These are phyloP conservation scores for Craniophora ligustri DNA, from an alignment of 2,888 invertebrate species.

Conservation along the genomic window DNA sequence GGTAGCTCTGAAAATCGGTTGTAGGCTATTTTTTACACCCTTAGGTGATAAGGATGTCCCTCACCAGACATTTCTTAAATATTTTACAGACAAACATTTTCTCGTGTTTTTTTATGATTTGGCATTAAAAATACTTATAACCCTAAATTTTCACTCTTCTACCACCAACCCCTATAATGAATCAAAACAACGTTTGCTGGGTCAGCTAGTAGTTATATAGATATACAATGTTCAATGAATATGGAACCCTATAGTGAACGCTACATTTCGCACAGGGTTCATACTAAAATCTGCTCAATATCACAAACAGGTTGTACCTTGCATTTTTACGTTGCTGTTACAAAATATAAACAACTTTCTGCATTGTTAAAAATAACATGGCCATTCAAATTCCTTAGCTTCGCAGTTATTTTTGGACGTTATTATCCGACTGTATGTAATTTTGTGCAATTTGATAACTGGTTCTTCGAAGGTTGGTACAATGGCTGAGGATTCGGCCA, in stretches of 20 bases:
- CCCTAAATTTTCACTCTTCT: too few relatives aligned
- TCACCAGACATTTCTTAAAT: too few relatives aligned
- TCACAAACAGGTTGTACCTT: conserved; percentile 28
- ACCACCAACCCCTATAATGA: too few relatives aligned
- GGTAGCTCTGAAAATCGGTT: too few relatives aligned
- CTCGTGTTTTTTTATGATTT: too few relatives aligned
- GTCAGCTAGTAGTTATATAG: too few relatives aligned
- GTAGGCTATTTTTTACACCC: too few relatives aligned
- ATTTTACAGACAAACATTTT: too few relatives aligned
- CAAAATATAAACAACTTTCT: conserved; percentile 37
- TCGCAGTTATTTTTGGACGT: conserved; percentile 18
- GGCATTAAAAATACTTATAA: too few relatives aligned
- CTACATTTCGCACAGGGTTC: conserved; percentile 4
- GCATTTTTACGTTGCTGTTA: conserved; percentile 12
- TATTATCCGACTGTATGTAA: background rate
- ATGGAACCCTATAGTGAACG: conserved; percentile 17
- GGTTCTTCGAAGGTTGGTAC: background rate
- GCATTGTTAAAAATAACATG: conserved; percentile 17
- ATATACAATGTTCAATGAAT: background rate
- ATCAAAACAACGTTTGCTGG: too few relatives aligned
- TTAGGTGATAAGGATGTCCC: too few relatives aligned
- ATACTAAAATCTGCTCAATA: conserved; percentile 5
- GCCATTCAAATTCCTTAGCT: background rate
- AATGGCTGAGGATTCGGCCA: too few relatives aligned
- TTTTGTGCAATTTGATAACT: background rate